These are phyloP conservation scores for Resseliella maxima DNA, from an alignment of 2,888 invertebrate species.

Conservation along the genomic window DNA sequence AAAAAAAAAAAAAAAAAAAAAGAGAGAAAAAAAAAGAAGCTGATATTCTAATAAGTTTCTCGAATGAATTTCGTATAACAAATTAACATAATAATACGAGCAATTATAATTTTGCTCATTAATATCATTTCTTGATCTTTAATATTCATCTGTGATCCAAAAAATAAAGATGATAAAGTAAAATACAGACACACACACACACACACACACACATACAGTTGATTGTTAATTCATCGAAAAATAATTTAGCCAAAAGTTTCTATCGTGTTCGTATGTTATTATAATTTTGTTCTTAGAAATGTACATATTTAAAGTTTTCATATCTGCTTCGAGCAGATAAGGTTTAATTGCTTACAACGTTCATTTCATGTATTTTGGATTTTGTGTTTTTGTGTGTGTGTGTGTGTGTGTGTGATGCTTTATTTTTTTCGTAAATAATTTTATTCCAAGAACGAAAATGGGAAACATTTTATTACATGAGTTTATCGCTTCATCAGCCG, in stretches of 20 bases:
- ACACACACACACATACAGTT: background rate
- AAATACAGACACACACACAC: no score
- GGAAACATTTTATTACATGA: background rate
- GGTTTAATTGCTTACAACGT: background rate
- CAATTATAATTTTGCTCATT: background rate
- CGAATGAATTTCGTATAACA: background rate
- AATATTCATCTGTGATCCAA: background rate
- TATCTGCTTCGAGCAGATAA: slow-evolving; percentile 37
- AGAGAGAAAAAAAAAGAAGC: no score
- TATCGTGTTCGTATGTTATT: background rate
- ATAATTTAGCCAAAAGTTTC: background rate
- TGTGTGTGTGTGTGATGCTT: no score
- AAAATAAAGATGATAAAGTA: no score
- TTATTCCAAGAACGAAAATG: background rate
- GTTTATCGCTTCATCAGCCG: background rate
- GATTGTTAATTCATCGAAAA: slow-evolving; percentile 3
- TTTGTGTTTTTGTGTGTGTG: no score
- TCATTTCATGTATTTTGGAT: background rate
- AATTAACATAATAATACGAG: background rate
- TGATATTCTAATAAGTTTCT: background rate
- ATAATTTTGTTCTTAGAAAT: background rate
- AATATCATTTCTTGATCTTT: background rate
- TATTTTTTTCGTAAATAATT: no score
- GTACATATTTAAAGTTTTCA: background rate
- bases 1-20: no score